Percentiles rank a stretch among this genome's conserved stretches.
These are phyloP conservation scores for Diarsia mendica DNA, from an alignment of 2,888 invertebrate genomes.

Conservation along the genomic window DNA sequence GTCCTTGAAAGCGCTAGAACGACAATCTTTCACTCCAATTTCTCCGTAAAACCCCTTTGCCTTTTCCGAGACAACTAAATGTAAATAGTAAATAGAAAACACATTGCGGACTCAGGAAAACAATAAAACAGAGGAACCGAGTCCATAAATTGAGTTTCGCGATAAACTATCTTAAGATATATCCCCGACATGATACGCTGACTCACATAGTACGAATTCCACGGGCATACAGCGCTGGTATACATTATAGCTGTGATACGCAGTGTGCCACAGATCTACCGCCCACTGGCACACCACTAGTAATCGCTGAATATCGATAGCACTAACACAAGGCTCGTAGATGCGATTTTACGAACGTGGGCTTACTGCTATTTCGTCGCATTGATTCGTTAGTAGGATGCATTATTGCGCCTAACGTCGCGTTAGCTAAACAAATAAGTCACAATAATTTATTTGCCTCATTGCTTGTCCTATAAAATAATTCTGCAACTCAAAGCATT, in stretches of 20 bases:
- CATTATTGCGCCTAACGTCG: neutral
- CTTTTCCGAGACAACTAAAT: constrained; percentile 27
- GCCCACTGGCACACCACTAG: constrained; percentile 46
- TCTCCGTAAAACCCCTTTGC: constrained; percentile 10
- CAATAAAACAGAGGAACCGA: constrained; percentile 55
- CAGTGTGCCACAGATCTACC: constrained; percentile 44
- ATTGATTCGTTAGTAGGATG: neutral
- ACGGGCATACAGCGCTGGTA: constrained; percentile 50
- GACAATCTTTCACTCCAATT: constrained; percentile 16
- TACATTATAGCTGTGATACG: constrained; percentile 13
- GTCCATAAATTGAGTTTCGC: constrained; percentile 56
- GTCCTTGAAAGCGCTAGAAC: neutral
- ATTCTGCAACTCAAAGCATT: too few relatives aligned
- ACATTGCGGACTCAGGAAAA: constrained; percentile 45
- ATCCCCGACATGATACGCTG: constrained; percentile 61
- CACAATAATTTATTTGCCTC: too few relatives aligned
- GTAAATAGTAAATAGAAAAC: constrained; percentile 32
- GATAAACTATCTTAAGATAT: constrained; percentile 61
- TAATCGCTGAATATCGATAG: constrained; percentile 63
- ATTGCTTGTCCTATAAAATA: too few relatives aligned
- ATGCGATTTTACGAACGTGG: constrained; percentile 24
- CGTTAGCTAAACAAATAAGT: neutral
- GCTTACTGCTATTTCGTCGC: neutral
- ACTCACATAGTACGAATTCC: constrained; percentile 64
- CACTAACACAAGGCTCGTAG: constrained; percentile 6